These are phyloP conservation scores for Dromiciops gliroides DNA, from an alignment of 2,113 vertebrate species.

Conservation along the genomic window DNA sequence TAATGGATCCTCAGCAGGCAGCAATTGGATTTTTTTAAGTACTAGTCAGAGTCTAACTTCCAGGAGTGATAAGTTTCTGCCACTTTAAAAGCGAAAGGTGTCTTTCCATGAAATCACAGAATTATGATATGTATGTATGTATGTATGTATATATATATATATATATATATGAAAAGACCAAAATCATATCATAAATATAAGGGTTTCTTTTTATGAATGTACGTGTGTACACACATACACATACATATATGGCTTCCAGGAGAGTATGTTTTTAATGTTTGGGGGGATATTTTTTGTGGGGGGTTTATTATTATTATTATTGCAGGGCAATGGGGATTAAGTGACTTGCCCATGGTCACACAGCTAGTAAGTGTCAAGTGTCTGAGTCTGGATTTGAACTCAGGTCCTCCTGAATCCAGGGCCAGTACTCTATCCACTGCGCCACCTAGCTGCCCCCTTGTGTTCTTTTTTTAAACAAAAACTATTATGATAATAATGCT, in stretches of 20 bases:
- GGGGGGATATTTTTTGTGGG: not conserved
- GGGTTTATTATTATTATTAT: too few relatives aligned
- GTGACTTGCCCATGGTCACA: too few relatives aligned
- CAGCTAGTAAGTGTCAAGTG: too few relatives aligned
- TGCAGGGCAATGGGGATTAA: too few relatives aligned
- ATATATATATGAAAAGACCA: not conserved
- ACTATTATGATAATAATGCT: not conserved
- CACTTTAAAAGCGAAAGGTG: not conserved
- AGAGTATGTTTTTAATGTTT: too few relatives aligned
- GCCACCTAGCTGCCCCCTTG: too few relatives aligned
- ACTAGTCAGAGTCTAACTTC: not conserved
- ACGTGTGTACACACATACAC: too few relatives aligned
- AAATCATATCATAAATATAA: not conserved
- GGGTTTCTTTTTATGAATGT: not conserved
- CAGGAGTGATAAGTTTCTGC: not conserved
- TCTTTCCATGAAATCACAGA: not conserved
- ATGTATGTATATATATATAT: not conserved
- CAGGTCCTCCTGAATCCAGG: too few relatives aligned
- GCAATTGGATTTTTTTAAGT: constrained; percentile 18
- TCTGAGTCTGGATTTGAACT: too few relatives aligned
- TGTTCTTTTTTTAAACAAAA: not conserved
- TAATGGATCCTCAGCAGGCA: constrained; percentile 45
- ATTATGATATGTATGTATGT: not conserved
- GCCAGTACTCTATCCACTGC: too few relatives aligned
- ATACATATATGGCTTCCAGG: too few relatives aligned